Evolutionary conservation across 1,140 invertebrate genomes (phyloP), one percentile per base, ranked within the genome.

Genomic region (Rhagoletis zephyria): DNA sequence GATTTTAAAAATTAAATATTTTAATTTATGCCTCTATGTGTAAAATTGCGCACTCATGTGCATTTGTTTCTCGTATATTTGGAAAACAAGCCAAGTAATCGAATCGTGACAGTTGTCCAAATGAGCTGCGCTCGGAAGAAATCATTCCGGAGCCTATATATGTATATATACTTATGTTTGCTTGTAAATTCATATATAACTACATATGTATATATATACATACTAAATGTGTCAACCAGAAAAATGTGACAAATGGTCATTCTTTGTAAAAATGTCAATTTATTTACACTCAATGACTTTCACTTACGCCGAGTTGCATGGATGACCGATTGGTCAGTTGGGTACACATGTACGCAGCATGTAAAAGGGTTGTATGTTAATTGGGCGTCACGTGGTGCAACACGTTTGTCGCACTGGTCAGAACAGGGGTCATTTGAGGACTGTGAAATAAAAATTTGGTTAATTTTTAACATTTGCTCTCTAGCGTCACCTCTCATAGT

Each of bases 241-340:
- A 81, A 81, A 81, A 81, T 56, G 74, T 81, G 74, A 81, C 74
- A 81, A 81, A 81, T 81, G 74, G 74, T 81, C 74, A 56, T 81
- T 81, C 19, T 51, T 30, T 30, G 30, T 30, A 30, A 30, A 81
- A 81, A 81, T 81, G 42, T 81, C 48, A 56, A 51, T 81, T 81
- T 81, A 81, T 81, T 81, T 30, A 81, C 74, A 59, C 74, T 81
- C 51, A 19, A 81, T 81, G 74, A 81, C 74, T 81, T 81, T 81
- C 74, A 81, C 30, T 81, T 81, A 56, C 19, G n/a, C 48, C 74
- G 59, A 81, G 45, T 16, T 2, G 4, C n/a, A n/a, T 81, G 4
- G 14, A 45, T 14, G 5, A 12, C 9, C 16, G 74, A 56, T 56
- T 81, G 48, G 48, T 56, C 74, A 81, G 48, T 19, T 81, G 30